phyloP scores from a whole-genome alignment of 2,888 invertebrate species.

The Oligia latruncula region DNA sequence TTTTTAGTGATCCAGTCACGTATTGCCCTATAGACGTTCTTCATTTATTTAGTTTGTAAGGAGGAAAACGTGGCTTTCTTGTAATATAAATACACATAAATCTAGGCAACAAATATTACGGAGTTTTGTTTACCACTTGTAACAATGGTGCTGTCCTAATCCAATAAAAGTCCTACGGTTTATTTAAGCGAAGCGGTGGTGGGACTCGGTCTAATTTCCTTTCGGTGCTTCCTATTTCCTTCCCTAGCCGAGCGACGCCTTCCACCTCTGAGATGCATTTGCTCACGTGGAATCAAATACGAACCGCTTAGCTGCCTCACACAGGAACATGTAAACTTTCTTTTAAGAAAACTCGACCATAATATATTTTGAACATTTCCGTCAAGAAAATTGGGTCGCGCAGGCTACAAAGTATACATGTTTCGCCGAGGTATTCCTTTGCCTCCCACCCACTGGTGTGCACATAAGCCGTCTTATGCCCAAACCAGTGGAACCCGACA shows the following conservation, averaged over 20 bases:
- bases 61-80: constrained; percentile 68
- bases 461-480: constrained; percentile 84
- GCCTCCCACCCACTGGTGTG: constrained; percentile 78
- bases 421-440: constrained; percentile 81
- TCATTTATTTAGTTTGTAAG: constrained; percentile 74
- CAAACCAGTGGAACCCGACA: constrained; percentile 78
- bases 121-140: constrained; percentile 72
- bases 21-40: constrained; percentile 72
- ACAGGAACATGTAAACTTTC: constrained; percentile 77
- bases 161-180: constrained; percentile 66
- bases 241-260: constrained; percentile 87
- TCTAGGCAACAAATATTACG: constrained; percentile 57
- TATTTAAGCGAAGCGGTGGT: constrained; percentile 88
- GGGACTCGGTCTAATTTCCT: constrained; percentile 78
- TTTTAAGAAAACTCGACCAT: constrained; percentile 49
- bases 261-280: constrained; percentile 87
- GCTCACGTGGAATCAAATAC: constrained; percentile 86
- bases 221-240: constrained; percentile 82
- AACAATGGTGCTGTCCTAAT: constrained; percentile 53
- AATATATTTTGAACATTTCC: constrained; percentile 45
- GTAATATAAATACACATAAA: constrained; percentile 63
- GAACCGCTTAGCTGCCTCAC: constrained; percentile 89
- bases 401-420: constrained; percentile 72
- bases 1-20: constrained; percentile 73
- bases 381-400: constrained; percentile 52